These are phyloP conservation scores for Pocillopora grandis DNA, from an alignment of 92 coral and sea anemone genomes.

Conservation along the genomic window DNA sequence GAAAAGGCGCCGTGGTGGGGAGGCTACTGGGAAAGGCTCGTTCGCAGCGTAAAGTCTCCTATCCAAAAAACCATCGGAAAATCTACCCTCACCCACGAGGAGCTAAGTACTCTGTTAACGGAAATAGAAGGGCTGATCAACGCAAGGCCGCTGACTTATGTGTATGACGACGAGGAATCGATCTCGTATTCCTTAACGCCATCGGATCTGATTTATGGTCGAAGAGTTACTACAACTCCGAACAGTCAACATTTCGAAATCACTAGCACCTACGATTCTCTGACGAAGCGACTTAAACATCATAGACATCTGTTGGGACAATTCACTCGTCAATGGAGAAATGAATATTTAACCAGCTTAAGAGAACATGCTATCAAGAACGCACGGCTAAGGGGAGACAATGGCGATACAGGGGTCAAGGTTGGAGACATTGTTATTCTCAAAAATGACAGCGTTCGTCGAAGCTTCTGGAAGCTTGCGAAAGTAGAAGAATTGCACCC, in stretches of 20 bases:
- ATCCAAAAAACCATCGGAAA: background rate
- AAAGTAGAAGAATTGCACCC: constrained; percentile 39
- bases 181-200: constrained; percentile 58
- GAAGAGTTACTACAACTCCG: constrained; percentile 37
- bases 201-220: constrained; percentile 56
- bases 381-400: background rate
- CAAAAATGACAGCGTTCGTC: constrained; percentile 39
- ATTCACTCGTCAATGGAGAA: constrained; percentile 52
- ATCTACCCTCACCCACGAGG: constrained; percentile 14
- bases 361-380: constrained; percentile 3
- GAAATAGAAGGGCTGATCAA: constrained; percentile 52
- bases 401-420: background rate
- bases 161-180: constrained; percentile 63
- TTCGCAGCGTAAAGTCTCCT: constrained; percentile 2
- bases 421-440: constrained; percentile 58
- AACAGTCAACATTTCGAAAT: constrained; percentile 49
- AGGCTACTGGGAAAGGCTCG: constrained; percentile 31
- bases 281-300: constrained; percentile 50
- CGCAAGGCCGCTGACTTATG: constrained; percentile 45
- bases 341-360: constrained; percentile 43
- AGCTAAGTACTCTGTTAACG: constrained; percentile 44
- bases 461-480: constrained; percentile 50
- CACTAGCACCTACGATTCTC: constrained; percentile 53
- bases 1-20: too few relatives aligned
- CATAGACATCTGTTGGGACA: constrained; percentile 43